Evolutionary conservation across 1,140 invertebrate species (phyloP).

Genomic region (Charaxes varanes): DNA sequence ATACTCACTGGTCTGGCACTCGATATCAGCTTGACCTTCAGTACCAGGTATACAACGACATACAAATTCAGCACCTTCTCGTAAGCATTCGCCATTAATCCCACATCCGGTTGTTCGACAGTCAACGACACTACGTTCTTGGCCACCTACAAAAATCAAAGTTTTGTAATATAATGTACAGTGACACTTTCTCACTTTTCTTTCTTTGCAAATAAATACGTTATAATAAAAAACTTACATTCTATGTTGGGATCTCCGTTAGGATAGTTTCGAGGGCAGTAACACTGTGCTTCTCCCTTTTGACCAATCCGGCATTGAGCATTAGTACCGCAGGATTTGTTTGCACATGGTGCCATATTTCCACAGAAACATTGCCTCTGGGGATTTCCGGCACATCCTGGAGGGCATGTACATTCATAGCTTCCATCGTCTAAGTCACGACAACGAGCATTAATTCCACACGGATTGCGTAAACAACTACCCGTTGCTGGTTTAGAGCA

Average conservation of each 20-base stretch:
- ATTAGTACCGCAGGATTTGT: constrained; percentile 85
- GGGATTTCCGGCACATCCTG: constrained; percentile 88
- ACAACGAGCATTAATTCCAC: constrained; percentile 89
- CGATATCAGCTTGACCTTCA: constrained; percentile 82
- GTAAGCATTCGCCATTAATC: constrained; percentile 86
- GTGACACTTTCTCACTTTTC: too few relatives aligned
- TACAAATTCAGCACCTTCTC: constrained; percentile 85
- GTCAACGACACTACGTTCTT: constrained; percentile 80
- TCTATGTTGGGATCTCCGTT: constrained; percentile 88
- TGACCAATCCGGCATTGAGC: constrained; percentile 84
- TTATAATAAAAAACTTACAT: constrained; percentile 77
- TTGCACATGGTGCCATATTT: constrained; percentile 79
- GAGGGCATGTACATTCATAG: constrained; percentile 85
- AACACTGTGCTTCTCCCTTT: constrained; percentile 82
- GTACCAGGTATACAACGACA: constrained; percentile 87
- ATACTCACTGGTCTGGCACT: constrained; percentile 87
- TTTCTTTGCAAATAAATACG: background rate
- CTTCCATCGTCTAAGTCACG: constrained; percentile 81
- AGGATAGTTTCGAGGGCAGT: constrained; percentile 87
- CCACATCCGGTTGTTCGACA: constrained; percentile 89
- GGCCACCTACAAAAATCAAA: constrained; percentile 77
- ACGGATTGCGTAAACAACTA: constrained; percentile 85
- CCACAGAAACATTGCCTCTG: constrained; percentile 86
- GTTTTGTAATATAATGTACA: constrained; percentile 2
- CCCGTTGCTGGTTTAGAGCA: constrained; percentile 80